These are phyloP conservation scores for Sebastiscus albofasciatus DNA, from an alignment of 2,797 vertebrate species.

Conservation along the genomic window DNA sequence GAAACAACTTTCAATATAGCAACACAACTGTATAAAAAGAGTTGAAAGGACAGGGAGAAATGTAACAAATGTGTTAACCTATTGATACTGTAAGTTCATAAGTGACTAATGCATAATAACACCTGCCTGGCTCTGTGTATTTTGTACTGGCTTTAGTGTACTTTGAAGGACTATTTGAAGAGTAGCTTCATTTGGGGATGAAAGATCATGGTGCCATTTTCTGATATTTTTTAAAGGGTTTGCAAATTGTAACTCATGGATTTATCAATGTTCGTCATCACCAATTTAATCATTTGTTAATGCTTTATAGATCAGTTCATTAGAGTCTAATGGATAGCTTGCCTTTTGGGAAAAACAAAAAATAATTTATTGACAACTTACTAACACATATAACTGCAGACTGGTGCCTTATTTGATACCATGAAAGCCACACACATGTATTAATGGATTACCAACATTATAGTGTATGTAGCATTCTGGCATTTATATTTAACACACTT, in stretches of 20 bases:
- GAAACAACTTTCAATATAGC: background rate
- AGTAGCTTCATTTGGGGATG: background rate
- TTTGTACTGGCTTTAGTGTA: background rate
- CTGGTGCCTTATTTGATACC: background rate
- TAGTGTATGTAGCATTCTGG: rapidly evolving
- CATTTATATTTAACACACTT: too few species aligned
- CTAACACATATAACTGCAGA: background rate
- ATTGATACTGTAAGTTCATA: background rate
- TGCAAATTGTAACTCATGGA: background rate
- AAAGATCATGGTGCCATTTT: background rate
- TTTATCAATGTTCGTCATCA: background rate
- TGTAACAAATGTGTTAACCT: background rate
- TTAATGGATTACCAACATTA: background rate
- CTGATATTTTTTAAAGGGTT: background rate
- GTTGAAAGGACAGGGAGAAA: background rate
- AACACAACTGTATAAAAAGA: background rate
- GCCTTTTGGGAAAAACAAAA: background rate
- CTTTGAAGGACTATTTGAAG: background rate
- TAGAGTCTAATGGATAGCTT: too few species aligned
- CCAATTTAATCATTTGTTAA: background rate
- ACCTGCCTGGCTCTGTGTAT: background rate
- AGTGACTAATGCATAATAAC: background rate
- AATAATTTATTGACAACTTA: background rate
- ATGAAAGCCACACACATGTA: background rate
- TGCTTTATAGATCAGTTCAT: rapidly evolving